Evolutionary conservation across 2,113 vertebrate genomes (phyloP).

Genomic region (Seriola dumerili): DNA sequence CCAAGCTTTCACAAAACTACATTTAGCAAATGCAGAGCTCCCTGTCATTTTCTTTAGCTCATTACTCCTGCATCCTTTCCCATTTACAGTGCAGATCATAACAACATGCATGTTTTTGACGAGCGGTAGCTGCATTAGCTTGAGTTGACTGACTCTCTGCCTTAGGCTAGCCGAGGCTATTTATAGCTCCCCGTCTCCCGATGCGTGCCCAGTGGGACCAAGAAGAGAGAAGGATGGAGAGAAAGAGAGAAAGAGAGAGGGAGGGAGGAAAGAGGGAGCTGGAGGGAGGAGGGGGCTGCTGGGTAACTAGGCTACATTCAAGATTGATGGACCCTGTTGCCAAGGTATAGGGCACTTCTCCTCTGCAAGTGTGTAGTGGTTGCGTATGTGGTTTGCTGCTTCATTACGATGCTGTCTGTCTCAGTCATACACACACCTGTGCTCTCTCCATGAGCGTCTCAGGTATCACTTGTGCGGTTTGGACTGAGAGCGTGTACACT

Average conservation of each 20-base stretch:
- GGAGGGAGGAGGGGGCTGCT: constrained; percentile 56
- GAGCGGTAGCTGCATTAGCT: constrained; percentile 69
- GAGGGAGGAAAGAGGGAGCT: constrained; percentile 29
- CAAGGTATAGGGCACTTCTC: constrained; percentile 52
- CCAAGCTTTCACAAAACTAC: neutral
- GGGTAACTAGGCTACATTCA: constrained; percentile 77
- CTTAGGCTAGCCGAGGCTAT: constrained; percentile 73
- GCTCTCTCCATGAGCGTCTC: constrained; percentile 38
- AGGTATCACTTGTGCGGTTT: constrained; percentile 49
- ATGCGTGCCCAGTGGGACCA: constrained; percentile 71
- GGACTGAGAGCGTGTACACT: constrained; percentile 51
- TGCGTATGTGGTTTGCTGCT: constrained; percentile 36
- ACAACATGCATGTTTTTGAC: constrained; percentile 63
- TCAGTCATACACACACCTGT: constrained; percentile 52
- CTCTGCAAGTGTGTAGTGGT: constrained; percentile 30
- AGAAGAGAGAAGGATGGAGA: constrained; percentile 62
- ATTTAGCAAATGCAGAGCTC: constrained; percentile 12
- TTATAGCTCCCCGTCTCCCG: constrained; percentile 77
- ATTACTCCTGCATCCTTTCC: constrained; percentile 5
- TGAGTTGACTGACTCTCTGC: constrained; percentile 72
- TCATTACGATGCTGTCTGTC: neutral
- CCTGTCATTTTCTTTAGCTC: constrained; percentile 15
- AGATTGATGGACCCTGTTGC: constrained; percentile 74
- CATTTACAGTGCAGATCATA: constrained; percentile 38
- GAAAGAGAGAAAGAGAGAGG: constrained; percentile 17